A percentile compares a stretch with the other conserved stretches of the same genome.
Evolutionary conservation across 2,113 vertebrate species (phyloP).

Genomic region (Neoarius graeffei): DNA sequence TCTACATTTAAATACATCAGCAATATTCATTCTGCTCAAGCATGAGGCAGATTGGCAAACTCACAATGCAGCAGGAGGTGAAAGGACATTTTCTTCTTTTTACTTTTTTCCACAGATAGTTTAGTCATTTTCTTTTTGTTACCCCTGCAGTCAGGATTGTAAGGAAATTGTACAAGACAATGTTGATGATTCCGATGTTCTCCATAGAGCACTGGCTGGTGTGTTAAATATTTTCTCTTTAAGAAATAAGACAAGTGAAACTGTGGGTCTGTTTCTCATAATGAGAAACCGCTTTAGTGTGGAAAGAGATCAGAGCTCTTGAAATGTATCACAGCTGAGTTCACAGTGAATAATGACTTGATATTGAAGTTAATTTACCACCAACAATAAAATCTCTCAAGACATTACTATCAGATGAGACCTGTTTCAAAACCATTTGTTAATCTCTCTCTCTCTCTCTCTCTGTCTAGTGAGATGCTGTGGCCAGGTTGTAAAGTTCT

Average conservation of each 20-base stretch:
- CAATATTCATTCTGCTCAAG: not conserved
- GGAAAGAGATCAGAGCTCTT: not conserved
- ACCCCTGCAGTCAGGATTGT: not conserved
- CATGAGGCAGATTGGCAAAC: not conserved
- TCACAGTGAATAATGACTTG: not conserved
- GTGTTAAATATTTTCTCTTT: not conserved
- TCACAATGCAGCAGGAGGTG: not conserved
- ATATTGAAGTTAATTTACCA: too few species aligned
- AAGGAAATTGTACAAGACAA: not conserved
- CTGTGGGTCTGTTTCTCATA: not conserved
- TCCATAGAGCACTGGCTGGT: not conserved
- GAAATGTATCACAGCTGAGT: not conserved
- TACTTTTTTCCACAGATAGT: not conserved
- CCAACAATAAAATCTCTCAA: not conserved
- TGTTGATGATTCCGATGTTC: not conserved
- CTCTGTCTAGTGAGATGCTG: conserved; percentile 11
- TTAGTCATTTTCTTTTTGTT: not conserved
- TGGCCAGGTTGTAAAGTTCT: conserved; percentile 5
- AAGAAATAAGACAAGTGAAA: not conserved
- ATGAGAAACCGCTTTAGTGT: not conserved
- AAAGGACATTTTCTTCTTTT: not conserved
- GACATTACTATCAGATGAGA: not conserved
- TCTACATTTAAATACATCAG: not conserved
- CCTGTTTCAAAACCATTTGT: not conserved
- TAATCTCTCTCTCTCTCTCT: not conserved